Evolutionary conservation across 2,888 invertebrate species (phyloP).

Genomic region (Agapetus fuscipes): DNA sequence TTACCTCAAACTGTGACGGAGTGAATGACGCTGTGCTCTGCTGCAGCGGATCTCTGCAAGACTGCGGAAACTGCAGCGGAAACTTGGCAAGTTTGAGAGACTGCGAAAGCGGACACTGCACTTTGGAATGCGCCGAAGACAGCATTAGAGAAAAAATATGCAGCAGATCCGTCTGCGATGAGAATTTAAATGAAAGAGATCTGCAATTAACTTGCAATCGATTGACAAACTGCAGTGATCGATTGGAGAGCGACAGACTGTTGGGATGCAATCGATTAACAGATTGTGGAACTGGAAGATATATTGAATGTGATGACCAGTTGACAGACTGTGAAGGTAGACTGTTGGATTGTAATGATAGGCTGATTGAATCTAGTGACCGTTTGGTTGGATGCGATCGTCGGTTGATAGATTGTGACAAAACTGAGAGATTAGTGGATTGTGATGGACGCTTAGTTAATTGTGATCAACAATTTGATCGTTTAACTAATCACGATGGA

Average conservation of each 20-base stretch:
- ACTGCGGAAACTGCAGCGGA: constrained; percentile 32
- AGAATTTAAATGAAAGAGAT: too few species aligned
- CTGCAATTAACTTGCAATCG: too few species aligned
- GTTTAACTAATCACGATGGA: constrained; percentile 4
- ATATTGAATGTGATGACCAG: constrained; percentile 11
- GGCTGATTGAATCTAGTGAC: constrained; percentile 7
- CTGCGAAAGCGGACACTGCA: constrained; percentile 11
- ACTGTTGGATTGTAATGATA: constrained; percentile 7
- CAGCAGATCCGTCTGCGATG: background rate
- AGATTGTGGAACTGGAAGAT: background rate
- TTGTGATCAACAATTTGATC: constrained; percentile 11
- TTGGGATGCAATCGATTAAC: too few species aligned
- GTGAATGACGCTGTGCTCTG: constrained; percentile 24
- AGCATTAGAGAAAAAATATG: background rate
- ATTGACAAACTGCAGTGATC: background rate
- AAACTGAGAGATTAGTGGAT: constrained; percentile 9
- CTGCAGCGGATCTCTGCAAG: constrained; percentile 18
- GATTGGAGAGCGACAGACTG: background rate
- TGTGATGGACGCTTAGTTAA: constrained; percentile 10
- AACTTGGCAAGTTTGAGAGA: constrained; percentile 35
- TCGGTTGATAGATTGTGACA: constrained; percentile 11
- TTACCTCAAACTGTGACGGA: constrained; percentile 28
- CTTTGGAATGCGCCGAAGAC: constrained; percentile 8
- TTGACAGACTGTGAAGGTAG: constrained; percentile 9
- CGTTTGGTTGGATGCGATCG: constrained; percentile 7